phyloP scores from a whole-genome alignment of 2,888 invertebrate species.

The Ellobium chinense region DNA sequence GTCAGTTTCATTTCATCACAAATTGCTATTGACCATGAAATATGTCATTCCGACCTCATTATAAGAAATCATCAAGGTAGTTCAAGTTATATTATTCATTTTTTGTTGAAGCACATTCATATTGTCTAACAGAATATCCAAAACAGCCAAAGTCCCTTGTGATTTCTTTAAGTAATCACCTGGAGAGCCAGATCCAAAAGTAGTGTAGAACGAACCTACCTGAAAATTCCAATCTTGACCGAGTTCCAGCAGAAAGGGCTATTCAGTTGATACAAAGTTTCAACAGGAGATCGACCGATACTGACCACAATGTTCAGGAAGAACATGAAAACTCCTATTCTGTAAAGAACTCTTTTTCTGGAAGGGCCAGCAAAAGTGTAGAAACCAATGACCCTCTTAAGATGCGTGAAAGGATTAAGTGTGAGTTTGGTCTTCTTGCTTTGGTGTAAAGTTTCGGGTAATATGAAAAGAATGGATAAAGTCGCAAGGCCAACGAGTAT shows the following conservation, averaged over 20 bases:
- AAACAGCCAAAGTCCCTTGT: no score
- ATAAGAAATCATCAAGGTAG: no score
- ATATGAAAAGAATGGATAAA: neutral
- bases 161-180: no score
- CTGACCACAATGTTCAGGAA: constrained; percentile 4
- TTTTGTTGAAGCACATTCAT: no score
- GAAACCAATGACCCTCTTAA: constrained; percentile 1
- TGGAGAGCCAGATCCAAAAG: no score
- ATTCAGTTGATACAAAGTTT: constrained; percentile 39
- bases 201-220: no score
- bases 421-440: neutral
- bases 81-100: no score
- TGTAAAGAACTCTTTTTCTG: neutral
- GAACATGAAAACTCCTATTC: neutral
- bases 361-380: neutral
- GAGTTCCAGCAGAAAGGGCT: constrained; percentile 46
- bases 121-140: no score
- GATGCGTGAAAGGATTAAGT: neutral
- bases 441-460: neutral
- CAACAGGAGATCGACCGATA: constrained; percentile 25
- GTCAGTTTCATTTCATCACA: no score
- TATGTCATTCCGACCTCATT: no score
- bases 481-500: neutral
- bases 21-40: no score
- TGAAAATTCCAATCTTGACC: constrained; percentile 44